These are phyloP conservation scores for Neoaliturus tenellus DNA, from an alignment of 2,888 invertebrate genomes.

Conservation along the genomic window DNA sequence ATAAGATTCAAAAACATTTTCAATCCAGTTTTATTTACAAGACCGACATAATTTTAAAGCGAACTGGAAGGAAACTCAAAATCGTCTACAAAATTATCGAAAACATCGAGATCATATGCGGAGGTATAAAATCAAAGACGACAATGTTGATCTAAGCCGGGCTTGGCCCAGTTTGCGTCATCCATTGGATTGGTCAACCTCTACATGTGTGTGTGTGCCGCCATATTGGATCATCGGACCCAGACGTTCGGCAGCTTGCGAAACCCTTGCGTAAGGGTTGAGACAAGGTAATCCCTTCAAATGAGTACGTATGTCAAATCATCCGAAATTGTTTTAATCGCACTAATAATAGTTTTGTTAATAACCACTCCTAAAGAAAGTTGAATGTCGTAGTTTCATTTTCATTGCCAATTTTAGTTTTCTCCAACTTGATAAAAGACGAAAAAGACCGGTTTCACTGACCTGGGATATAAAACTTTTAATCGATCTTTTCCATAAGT, in stretches of 20 bases:
- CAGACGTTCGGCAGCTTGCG: not conserved
- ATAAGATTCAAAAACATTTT: not conserved
- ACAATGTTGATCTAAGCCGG: constrained; percentile 27
- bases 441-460: no score
- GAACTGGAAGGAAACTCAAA: no score
- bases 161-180: constrained; percentile 20
- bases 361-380: no score
- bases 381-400: no score
- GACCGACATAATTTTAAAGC: not conserved
- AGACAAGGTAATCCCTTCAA: no score
- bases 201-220: not conserved
- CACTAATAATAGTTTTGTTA: no score
- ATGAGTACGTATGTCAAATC: no score
- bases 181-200: not conserved
- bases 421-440: no score
- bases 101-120: not conserved
- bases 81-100: not conserved
- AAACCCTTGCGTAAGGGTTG: not conserved
- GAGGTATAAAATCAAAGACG: constrained; percentile 26
- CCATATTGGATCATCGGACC: not conserved
- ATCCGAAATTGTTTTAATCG: no score
- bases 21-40: not conserved
- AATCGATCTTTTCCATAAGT: no score
- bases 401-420: no score
- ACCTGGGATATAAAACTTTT: no score